These are phyloP conservation scores for Stercorarius parasiticus DNA, from an alignment of 2,113 vertebrate species.

Conservation along the genomic window DNA sequence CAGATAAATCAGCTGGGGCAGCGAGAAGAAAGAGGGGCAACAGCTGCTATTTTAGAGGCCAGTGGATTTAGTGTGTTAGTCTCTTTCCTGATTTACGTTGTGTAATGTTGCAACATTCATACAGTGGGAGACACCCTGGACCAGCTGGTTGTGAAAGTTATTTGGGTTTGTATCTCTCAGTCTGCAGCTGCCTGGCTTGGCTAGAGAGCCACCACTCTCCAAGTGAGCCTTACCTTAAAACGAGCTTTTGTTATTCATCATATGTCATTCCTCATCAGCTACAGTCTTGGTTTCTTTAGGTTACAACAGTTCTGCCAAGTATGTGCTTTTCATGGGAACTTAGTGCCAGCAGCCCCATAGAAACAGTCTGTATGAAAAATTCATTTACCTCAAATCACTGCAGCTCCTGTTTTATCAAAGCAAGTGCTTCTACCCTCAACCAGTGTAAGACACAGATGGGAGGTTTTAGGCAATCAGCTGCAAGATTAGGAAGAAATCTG, in stretches of 20 bases:
- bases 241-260: not conserved
- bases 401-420: constrained; percentile 53
- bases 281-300: not conserved
- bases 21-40: not conserved
- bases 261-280: not conserved
- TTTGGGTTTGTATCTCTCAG: not conserved
- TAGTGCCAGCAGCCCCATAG: not conserved
- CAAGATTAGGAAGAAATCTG: not conserved
- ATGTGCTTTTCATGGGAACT: not conserved
- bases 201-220: not conserved
- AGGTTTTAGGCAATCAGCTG: constrained; percentile 41
- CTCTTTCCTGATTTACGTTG: not conserved
- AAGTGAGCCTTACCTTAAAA: not conserved
- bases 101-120: not conserved
- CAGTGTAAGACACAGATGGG: constrained; percentile 17
- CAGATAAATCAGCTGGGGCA: constrained; percentile 6
- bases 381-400: constrained; percentile 12
- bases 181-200: not conserved
- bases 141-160: not conserved
- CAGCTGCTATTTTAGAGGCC: not conserved
- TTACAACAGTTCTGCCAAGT: not conserved
- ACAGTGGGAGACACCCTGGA: not conserved
- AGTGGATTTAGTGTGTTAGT: not conserved
- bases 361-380: constrained; percentile 43
- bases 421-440: not conserved